phyloP scores from a whole-genome alignment of 2,797 vertebrate species.

The Clamator glandarius region DNA sequence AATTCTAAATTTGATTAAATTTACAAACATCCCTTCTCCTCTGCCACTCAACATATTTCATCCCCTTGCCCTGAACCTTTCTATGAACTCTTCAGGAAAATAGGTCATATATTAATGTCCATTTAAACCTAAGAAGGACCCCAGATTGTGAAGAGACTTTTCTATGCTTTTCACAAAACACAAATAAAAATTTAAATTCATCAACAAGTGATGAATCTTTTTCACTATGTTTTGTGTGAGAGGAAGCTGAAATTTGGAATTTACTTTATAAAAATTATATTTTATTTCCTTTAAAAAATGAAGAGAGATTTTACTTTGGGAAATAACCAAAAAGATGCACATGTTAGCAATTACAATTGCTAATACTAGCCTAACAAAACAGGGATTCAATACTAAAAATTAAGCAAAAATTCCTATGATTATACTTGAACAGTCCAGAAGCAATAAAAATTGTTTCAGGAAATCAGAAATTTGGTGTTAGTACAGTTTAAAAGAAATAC shows the following conservation, averaged over 20 bases:
- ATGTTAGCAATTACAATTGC: neutral
- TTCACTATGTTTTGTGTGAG: neutral
- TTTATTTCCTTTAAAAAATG: neutral
- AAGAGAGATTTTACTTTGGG: neutral
- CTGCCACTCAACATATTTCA: conserved; percentile 79
- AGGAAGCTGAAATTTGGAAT: neutral
- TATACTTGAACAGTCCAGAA: neutral
- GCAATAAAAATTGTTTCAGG: neutral
- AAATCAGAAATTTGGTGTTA: neutral
- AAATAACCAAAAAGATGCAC: neutral
- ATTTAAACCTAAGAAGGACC: conserved; percentile 19
- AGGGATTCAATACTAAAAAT: neutral
- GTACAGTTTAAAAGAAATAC: neutral
- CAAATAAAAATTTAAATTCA: neutral
- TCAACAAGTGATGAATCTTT: neutral
- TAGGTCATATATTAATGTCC: neutral
- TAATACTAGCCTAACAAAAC: neutral
- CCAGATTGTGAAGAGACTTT: neutral
- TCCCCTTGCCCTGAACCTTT: conserved; percentile 68
- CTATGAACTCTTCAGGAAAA: conserved; percentile 66
- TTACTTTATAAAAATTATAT: neutral
- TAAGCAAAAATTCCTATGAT: neutral
- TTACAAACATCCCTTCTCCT: conserved; percentile 80
- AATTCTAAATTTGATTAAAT: conserved; percentile 82
- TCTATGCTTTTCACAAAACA: neutral